Base-by-base conservation (phyloP, 2,888 invertebrate species). In the Erebia epiphron region DNA sequence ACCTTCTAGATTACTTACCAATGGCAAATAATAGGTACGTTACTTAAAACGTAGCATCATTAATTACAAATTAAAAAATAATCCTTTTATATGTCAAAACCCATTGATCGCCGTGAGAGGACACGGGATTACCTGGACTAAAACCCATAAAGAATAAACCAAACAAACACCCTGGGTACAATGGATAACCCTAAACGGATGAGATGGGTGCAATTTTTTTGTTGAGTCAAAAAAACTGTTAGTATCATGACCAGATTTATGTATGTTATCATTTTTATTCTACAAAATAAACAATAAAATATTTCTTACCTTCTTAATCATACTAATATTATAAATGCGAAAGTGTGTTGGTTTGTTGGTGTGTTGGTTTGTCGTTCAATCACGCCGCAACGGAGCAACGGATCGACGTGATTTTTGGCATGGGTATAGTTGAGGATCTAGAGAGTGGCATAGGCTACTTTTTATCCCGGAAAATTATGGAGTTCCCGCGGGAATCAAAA, bases 1-100 rank as follows among this genome's bases (percentile, higher is more conserved):
- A 35, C 35, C 7, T 35, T 35, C 35, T 7, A 7, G 7, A 54
- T 41, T 64, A 64, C 16, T 10, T 41, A 54, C 43, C 11, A 54
- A 14, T 49, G 57, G 21, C 57, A 67, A 68, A 72, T 71, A 81
- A 82, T 82, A n/a, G n/a, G n/a, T n/a, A 80, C 35, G 35, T 35
- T 79, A 73, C 81, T 78, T 68, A 63, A 77, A 80, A 69, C 66
- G 78, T 74, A 82, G 84, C 86, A 89, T 89, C 91, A 92, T 92
- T 92, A 92, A 91, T 90, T 92, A 92, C 88, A 88, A 90, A 92
- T 92, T 91, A 92, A 83, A 88, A 86, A 88, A 84, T 92, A 92
- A 93, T 92, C 92, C 92, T 86, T 92, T 89, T 3, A 89, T 84
- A 84, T 83, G 91, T 92, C 91, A 91, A 84, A 92, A 89, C 87